phyloP scores from a whole-genome alignment of 2,113 vertebrate genomes.

The Malurus cyaneus region DNA sequence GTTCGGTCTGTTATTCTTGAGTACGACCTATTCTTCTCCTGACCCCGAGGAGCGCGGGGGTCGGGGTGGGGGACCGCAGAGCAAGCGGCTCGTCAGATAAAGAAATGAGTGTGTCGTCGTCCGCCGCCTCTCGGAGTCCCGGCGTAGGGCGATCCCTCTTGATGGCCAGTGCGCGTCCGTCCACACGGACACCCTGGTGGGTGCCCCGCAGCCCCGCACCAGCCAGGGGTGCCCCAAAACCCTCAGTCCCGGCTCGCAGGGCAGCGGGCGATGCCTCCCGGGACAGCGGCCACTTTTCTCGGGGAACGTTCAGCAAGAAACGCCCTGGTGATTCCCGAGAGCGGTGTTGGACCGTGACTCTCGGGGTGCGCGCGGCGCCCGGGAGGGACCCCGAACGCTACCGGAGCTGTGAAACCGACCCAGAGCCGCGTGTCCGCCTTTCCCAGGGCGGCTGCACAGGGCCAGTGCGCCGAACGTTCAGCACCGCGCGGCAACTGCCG shows the following conservation, averaged over 20 bases:
- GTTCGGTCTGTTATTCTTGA: too few relatives aligned
- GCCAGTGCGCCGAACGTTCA: background rate
- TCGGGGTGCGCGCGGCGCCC: too few relatives aligned
- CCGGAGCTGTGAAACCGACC: background rate
- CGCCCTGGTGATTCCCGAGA: background rate
- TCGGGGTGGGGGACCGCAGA: too few relatives aligned
- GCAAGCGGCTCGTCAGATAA: too few relatives aligned
- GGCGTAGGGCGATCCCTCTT: fast-evolving
- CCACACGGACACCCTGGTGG: background rate
- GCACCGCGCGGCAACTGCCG: background rate
- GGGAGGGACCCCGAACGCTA: background rate
- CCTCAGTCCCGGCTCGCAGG: background rate
- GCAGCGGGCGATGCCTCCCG: background rate
- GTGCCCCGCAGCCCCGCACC: background rate
- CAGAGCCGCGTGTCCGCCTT: background rate
- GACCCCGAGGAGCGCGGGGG: too few relatives aligned
- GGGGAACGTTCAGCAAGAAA: background rate
- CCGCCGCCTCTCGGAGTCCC: background rate
- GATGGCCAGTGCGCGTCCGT: fast-evolving
- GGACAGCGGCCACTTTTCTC: background rate
- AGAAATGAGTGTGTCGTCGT: too few relatives aligned
- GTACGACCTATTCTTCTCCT: too few relatives aligned
- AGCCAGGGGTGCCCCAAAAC: too few relatives aligned
- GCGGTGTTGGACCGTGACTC: background rate
- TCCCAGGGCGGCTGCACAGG: background rate